phyloP scores from a whole-genome alignment of 2,113 vertebrate genomes.

The Callipepla squamata region DNA sequence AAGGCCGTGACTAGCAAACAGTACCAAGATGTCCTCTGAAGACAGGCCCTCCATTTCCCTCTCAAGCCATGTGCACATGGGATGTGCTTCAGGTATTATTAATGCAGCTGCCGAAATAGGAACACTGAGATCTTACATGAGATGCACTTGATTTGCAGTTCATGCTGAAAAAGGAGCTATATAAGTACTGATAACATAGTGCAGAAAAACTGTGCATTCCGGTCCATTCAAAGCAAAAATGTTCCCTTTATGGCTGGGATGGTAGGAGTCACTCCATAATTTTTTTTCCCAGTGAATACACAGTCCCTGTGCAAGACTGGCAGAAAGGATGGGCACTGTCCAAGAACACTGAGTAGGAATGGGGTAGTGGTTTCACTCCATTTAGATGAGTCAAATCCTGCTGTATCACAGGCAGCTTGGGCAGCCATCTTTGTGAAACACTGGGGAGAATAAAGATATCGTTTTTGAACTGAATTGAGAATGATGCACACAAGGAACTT shows the following conservation, averaged over 20 bases:
- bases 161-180: background rate
- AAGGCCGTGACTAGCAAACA: background rate
- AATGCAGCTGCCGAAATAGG: background rate
- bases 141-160: background rate
- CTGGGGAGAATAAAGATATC: background rate
- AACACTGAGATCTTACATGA: background rate
- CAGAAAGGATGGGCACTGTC: background rate
- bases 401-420: background rate
- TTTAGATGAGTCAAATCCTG: background rate
- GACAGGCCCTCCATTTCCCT: background rate
- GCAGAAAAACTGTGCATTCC: background rate
- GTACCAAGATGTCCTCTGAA: background rate
- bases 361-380: background rate
- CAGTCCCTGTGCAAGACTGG: background rate
- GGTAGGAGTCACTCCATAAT: background rate
- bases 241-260: background rate
- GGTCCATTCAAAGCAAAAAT: background rate
- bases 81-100: background rate
- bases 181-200: background rate
- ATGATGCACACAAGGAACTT: background rate
- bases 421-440: constrained; percentile 8
- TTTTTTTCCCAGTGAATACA: background rate
- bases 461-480: background rate
- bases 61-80: background rate
- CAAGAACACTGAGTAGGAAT: rapidly evolving